Conservation (phyloP, 2,113 vertebrate genomes). For the Hipposideros armiger region DNA sequence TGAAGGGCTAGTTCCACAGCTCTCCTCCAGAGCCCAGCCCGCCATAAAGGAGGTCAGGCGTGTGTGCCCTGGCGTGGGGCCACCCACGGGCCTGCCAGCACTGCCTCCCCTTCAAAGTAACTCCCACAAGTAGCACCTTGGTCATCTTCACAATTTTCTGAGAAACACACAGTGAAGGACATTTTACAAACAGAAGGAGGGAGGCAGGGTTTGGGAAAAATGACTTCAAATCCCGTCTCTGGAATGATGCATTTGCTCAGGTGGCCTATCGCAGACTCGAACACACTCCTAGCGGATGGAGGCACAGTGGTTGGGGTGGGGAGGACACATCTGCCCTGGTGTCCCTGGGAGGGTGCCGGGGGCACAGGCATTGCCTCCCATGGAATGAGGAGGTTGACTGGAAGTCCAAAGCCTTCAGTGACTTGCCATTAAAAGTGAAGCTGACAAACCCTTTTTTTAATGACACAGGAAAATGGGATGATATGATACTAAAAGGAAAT, state of each 20-base stretch:
- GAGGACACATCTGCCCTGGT: not conserved
- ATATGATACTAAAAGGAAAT: not conserved
- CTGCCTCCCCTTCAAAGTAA: not conserved
- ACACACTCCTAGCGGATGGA: rapidly evolving
- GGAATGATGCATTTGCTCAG: not conserved
- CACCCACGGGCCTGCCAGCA: not conserved
- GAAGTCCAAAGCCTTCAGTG: not conserved
- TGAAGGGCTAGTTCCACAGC: not conserved
- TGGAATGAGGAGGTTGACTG: not conserved
- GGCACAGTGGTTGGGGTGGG: rapidly evolving
- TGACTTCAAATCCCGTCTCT: rapidly evolving
- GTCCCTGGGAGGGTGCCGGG: not conserved
- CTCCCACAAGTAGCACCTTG: not conserved
- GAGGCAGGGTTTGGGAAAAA: not conserved
- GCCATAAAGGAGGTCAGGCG: rapidly evolving
- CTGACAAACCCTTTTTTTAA: not conserved
- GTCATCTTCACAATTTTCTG: not conserved
- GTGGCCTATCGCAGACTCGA: rapidly evolving
- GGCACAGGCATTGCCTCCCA: no score
- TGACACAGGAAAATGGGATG: not conserved
- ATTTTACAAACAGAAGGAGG: not conserved
- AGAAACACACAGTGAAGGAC: not conserved
- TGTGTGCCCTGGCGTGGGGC: rapidly evolving
- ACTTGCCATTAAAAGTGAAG: not conserved
- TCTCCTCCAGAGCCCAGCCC: not conserved